These are phyloP conservation scores for Patiria miniata DNA, from an alignment of 35 echinoderm and acorn worm genomes.

Conservation along the genomic window DNA sequence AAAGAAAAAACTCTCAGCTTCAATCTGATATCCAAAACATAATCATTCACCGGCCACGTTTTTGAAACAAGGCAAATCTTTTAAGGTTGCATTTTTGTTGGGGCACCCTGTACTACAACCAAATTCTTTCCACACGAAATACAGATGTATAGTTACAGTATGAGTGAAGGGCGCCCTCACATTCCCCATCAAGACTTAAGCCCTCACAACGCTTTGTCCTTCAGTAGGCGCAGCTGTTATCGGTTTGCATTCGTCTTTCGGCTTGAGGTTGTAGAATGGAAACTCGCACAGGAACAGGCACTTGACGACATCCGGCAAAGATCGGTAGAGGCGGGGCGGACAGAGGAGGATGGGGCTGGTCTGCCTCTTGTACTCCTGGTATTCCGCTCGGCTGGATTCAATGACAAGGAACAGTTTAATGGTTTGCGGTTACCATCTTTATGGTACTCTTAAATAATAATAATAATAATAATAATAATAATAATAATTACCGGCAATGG, in stretches of 20 bases:
- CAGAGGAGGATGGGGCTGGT: constrained; percentile 76
- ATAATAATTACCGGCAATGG: too few species aligned
- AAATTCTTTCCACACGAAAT: too few species aligned
- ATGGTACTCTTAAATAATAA: too few species aligned
- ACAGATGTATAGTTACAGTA: too few species aligned
- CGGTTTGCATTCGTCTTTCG: not conserved
- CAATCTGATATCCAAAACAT: too few species aligned
- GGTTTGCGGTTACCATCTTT: too few species aligned
- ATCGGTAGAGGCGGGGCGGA: constrained; percentile 47
- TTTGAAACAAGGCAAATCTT: too few species aligned
- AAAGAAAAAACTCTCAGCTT: too few species aligned
- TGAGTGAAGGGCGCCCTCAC: too few species aligned
- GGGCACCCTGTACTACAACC: too few species aligned
- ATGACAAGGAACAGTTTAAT: not conserved
- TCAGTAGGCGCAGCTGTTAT: constrained; percentile 26
- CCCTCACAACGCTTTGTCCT: constrained; percentile 40
- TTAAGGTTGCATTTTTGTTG: too few species aligned
- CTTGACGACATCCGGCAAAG: constrained; percentile 52
- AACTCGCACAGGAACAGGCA: constrained; percentile 86
- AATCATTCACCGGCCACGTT: too few species aligned
- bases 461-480: not conserved
- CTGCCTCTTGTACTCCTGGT: constrained; percentile 73
- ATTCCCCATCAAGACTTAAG: constrained; percentile 29
- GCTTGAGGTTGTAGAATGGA: constrained; percentile 71
- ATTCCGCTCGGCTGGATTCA: constrained; percentile 54